These are phyloP conservation scores for Cerceris ruficornis DNA, from an alignment of 2,888 invertebrate genomes.

Conservation along the genomic window DNA sequence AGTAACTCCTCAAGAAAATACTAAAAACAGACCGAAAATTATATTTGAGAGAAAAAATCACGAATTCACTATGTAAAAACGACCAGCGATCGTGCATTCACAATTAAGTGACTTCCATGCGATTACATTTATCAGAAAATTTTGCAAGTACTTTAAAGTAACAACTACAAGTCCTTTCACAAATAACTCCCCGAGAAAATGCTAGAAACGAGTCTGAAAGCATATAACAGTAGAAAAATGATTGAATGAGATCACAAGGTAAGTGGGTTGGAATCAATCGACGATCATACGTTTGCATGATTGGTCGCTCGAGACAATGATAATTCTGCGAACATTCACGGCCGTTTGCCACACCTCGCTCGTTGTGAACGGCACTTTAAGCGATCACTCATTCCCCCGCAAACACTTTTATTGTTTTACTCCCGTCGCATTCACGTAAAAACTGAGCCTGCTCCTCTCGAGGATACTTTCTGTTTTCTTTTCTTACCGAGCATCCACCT, in stretches of 20 bases:
- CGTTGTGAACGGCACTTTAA: conserved; percentile 36
- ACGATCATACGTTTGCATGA: conserved; percentile 27
- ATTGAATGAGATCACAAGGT: conserved; percentile 24
- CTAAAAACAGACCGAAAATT: no score
- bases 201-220: neutral
- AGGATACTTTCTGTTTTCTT: neutral
- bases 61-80: neutral
- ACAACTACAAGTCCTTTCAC: no score
- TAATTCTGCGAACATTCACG: conserved; percentile 36
- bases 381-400: conserved; percentile 1
- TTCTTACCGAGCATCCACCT: no score
- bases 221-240: conserved; percentile 5
- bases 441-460: neutral
- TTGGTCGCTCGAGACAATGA: conserved; percentile 37
- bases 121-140: no score
- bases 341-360: conserved; percentile 28
- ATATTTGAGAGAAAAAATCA: no score
- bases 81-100: neutral
- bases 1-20: no score
- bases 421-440: neutral
- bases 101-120: no score
- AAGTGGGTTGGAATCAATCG: conserved; percentile 13
- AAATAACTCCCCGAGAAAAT: no score
- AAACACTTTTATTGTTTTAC: neutral
- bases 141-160: no score